Evolutionary conservation across 2,888 invertebrate species (phyloP).

Genomic region (Leucania comma): DNA sequence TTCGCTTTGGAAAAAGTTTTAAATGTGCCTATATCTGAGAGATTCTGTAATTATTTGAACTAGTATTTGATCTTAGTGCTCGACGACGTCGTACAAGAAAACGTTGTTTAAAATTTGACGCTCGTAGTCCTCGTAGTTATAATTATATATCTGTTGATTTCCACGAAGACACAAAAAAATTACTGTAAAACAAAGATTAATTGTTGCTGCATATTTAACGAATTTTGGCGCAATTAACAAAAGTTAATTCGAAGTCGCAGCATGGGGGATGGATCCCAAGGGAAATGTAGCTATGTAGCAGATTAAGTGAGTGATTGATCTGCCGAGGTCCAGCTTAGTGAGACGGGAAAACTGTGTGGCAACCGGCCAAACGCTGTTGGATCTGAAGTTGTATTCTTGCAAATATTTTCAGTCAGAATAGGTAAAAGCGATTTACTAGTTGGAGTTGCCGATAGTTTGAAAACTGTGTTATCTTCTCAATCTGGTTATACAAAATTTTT

Average conservation of each 20-base stretch:
- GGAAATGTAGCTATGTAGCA: slow-evolving; percentile 51
- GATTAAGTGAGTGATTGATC: slow-evolving; percentile 61
- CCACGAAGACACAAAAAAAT: neutral
- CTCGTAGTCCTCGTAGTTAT: too few relatives aligned
- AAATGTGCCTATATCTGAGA: slow-evolving; percentile 42
- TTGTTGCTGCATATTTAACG: slow-evolving; percentile 14
- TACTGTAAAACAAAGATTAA: slow-evolving; percentile 10
- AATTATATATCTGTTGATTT: too few relatives aligned
- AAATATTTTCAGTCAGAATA: slow-evolving; percentile 23
- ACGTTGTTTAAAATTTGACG: too few relatives aligned
- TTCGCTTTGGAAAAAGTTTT: slow-evolving; percentile 54
- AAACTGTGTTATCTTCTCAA: neutral
- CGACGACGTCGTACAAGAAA: too few relatives aligned
- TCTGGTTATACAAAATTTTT: too few relatives aligned
- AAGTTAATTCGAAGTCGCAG: slow-evolving; percentile 42
- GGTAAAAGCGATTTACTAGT: slow-evolving; percentile 13
- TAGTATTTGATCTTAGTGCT: slow-evolving; percentile 35
- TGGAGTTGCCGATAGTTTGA: neutral
- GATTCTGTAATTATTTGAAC: slow-evolving; percentile 54
- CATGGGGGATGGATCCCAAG: slow-evolving; percentile 19
- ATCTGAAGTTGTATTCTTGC: slow-evolving; percentile 30
- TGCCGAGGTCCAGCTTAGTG: slow-evolving; percentile 23
- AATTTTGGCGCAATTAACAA: slow-evolving; percentile 41
- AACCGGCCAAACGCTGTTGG: slow-evolving; percentile 40
- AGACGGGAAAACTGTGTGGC: slow-evolving; percentile 47